phyloP scores from a whole-genome alignment of 1,140 invertebrate species.

The Sarcophaga peregrina region DNA sequence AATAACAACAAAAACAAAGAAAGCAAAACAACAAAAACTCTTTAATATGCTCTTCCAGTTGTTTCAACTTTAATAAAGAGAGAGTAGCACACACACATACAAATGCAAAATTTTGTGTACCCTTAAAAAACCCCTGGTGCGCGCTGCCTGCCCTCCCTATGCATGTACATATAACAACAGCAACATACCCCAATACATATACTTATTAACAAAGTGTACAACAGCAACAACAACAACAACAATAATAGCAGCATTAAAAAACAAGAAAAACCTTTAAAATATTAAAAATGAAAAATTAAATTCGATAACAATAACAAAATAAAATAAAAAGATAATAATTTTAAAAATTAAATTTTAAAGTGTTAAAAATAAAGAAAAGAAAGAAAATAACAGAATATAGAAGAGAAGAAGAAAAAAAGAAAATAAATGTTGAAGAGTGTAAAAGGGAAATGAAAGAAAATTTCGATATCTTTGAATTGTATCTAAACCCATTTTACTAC shows the following conservation, averaged over 20 bases:
- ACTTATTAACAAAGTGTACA: not conserved
- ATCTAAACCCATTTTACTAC: slow-evolving; percentile 40
- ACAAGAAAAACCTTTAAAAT: not conserved
- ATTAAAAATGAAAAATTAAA: not conserved
- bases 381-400: not conserved
- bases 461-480: slow-evolving; percentile 40
- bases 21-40: not conserved
- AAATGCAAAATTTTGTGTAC: slow-evolving; percentile 42
- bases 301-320: not conserved
- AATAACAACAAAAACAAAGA: not conserved
- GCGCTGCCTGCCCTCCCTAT: slow-evolving; percentile 39
- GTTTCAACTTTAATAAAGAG: too few species aligned
- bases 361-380: not conserved
- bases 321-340: not conserved
- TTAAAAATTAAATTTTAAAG: not conserved
- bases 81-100: slow-evolving; percentile 23
- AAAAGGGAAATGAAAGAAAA: slow-evolving; percentile 8
- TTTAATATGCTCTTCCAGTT: too few species aligned
- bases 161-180: not conserved
- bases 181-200: too few species aligned
- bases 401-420: slow-evolving; percentile 5
- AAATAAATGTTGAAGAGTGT: not conserved
- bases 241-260: not conserved
- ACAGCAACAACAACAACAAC: not conserved
- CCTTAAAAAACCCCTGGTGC: slow-evolving; percentile 40